A percentile compares a stretch with the other conserved stretches of the same genome.
Conservation (phyloP, 2,888 invertebrate species). For the Zeuzera pyrina region DNA sequence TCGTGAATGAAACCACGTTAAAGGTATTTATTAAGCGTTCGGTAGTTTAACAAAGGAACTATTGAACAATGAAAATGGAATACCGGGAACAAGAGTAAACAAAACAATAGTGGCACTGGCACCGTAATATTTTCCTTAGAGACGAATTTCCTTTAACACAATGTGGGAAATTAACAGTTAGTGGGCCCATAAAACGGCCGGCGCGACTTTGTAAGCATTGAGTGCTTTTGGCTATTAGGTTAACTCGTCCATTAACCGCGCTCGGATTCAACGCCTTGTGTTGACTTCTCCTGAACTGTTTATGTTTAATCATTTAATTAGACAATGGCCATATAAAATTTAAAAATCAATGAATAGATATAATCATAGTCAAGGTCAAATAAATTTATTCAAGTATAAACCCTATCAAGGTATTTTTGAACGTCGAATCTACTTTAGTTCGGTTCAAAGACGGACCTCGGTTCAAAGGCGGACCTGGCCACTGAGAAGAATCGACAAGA, state of each 20-base stretch:
- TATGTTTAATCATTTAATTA: slow-evolving; percentile 9
- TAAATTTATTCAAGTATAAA: too few relatives aligned
- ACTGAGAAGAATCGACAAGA: too few relatives aligned
- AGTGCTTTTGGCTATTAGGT: slow-evolving; percentile 70
- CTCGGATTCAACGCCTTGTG: slow-evolving; percentile 47
- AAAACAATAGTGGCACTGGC: slow-evolving; percentile 35
- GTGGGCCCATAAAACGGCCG: slow-evolving; percentile 59
- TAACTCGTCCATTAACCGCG: slow-evolving; percentile 63
- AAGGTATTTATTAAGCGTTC: slow-evolving; percentile 5
- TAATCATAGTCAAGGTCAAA: too few relatives aligned
- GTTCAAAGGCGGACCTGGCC: too few relatives aligned
- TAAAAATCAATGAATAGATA: too few relatives aligned
- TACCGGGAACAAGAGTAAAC: slow-evolving; percentile 22
- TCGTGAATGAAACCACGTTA: slow-evolving; percentile 9
- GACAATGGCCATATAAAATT: too few relatives aligned
- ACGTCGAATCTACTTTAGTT: too few relatives aligned
- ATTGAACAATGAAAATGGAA: slow-evolving; percentile 34
- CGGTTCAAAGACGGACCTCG: too few relatives aligned
- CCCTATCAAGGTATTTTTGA: too few relatives aligned
- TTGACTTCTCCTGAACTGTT: slow-evolving; percentile 44
- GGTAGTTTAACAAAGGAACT: slow-evolving; percentile 21
- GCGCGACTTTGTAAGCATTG: slow-evolving; percentile 67
- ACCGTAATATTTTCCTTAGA: slow-evolving; percentile 51
- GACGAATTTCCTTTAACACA: slow-evolving; percentile 55
- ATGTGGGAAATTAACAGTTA: slow-evolving; percentile 67